phyloP scores from a whole-genome alignment of 2,888 invertebrate genomes.

The Drosophila monieri region DNA sequence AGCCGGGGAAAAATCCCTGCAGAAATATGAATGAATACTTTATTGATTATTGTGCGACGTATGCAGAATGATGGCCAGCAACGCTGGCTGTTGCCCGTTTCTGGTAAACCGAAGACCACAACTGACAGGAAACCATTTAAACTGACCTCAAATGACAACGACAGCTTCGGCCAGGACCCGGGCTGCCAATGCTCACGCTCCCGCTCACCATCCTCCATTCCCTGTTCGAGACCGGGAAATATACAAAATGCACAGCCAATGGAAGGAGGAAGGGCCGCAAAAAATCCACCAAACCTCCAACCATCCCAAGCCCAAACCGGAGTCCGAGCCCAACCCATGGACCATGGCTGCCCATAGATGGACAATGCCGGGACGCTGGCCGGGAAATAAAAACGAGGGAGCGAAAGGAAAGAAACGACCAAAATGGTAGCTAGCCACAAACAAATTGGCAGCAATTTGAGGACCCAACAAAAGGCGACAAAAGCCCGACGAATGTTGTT shows the following conservation, averaged over 20 bases:
- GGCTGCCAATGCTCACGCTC: slow-evolving; percentile 5
- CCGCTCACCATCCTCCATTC: slow-evolving; percentile 10
- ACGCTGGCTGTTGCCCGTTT: slow-evolving; percentile 33
- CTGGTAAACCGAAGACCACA: slow-evolving; percentile 73
- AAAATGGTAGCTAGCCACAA: slow-evolving; percentile 65
- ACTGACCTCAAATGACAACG: slow-evolving; percentile 79
- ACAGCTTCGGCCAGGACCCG: slow-evolving; percentile 57
- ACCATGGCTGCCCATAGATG: slow-evolving; percentile 57
- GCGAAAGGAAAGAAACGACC: slow-evolving; percentile 33
- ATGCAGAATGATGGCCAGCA: slow-evolving; percentile 53
- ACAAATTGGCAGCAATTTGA: slow-evolving; percentile 78
- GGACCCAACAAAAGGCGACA: slow-evolving; percentile 69
- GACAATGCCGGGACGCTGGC: slow-evolving; percentile 28
- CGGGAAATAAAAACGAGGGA: slow-evolving; percentile 9
- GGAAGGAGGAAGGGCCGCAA: slow-evolving; percentile 13
- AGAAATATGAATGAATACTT: slow-evolving; percentile 72
- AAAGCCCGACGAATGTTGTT: slow-evolving; percentile 52
- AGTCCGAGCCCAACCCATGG: slow-evolving; percentile 4
- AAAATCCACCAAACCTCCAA: slow-evolving; percentile 33
- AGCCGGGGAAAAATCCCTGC: slow-evolving; percentile 24
- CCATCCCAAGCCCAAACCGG: slow-evolving; percentile 14
- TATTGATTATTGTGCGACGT: slow-evolving; percentile 70
- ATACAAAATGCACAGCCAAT: slow-evolving; percentile 23
- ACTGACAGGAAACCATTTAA: slow-evolving; percentile 81
- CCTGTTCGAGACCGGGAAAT: slow-evolving; percentile 33